These are phyloP conservation scores for Acrobasis repandana DNA, from an alignment of 2,888 invertebrate genomes.

Conservation along the genomic window DNA sequence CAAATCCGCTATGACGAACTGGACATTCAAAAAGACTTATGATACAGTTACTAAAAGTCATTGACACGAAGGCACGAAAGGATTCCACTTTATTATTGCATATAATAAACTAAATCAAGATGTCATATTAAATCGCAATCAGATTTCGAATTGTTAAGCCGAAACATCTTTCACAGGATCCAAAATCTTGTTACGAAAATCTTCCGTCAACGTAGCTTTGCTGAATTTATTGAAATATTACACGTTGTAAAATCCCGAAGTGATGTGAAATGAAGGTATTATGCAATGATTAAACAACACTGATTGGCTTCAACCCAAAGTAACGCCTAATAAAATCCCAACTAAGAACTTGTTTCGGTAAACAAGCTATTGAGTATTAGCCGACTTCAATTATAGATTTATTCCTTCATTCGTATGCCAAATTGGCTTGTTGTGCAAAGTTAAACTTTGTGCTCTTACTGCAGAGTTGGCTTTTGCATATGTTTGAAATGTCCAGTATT, in stretches of 20 bases:
- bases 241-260: slow-evolving; percentile 14
- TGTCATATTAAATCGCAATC: neutral
- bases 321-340: slow-evolving; percentile 46
- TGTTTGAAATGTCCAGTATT: slow-evolving; percentile 4
- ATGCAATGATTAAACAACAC: slow-evolving; percentile 29
- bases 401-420: slow-evolving; percentile 53
- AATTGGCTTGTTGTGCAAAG: slow-evolving; percentile 40
- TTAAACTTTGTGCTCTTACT: slow-evolving; percentile 40
- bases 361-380: slow-evolving; percentile 59
- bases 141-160: neutral
- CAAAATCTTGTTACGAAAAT: slow-evolving; percentile 3
- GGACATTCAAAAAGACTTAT: neutral
- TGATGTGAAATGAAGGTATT: slow-evolving; percentile 21
- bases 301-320: slow-evolving; percentile 43
- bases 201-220: slow-evolving; percentile 4
- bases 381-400: slow-evolving; percentile 59
- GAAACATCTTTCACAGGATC: neutral
- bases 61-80: neutral
- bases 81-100: neutral
- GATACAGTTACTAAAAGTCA: neutral
- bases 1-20: no score
- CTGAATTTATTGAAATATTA: slow-evolving; percentile 2
- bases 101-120: neutral
- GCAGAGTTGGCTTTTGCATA: slow-evolving; percentile 38
- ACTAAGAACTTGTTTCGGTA: slow-evolving; percentile 58